Base-by-base conservation (phyloP, 2,113 vertebrate genomes). In the Gambusia holbrooki region DNA sequence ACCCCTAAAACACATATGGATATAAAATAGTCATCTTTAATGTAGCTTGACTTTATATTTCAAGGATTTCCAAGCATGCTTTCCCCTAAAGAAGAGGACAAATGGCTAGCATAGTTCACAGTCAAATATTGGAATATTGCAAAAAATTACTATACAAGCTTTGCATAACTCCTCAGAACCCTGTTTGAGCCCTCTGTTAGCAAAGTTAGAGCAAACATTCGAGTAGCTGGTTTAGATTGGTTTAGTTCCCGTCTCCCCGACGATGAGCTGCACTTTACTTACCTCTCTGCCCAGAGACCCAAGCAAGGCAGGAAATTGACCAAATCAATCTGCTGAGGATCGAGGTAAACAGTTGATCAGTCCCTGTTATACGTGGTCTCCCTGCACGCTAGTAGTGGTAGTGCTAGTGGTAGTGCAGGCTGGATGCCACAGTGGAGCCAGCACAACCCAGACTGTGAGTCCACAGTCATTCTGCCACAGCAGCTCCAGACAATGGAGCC, bases 301-400 rank as follows among this genome's bases (percentile, higher is more conserved):
- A 82, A 80, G 66, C 69, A 35, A 71, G 51, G 84, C 77, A 66
- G 86, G 91, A 76, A 89, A 92, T 78, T 90, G 94, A 95, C 94
- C 88, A 94, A 94, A 93, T 92, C 89, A 93, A 96, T 96, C 95
- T 96, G 95, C 96, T 93, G 93, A 96, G 90, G 95, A 94, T 95
- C 94, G 95, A 94, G 94, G 93, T 90, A 90, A 94, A 90, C 81
- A 89, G 86, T 84, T 83, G 77, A 83, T 94, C 90, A 95, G 84
- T 84, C 71, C 72, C 64, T 81, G 2, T 65, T 77, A 72, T 70
- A 51, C 29, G 45, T 15, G 25, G 63, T 65, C 27, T 80, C 67
- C 1, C 76, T 71, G 68, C 11, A 60, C 71, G 69, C 42, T 27
- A 58, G 48, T 62, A 32, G 73, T 25, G 74, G 77, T 64, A 66